Conservation (phyloP, 2,797 vertebrate species). For the Oreochromis mossambicus region DNA sequence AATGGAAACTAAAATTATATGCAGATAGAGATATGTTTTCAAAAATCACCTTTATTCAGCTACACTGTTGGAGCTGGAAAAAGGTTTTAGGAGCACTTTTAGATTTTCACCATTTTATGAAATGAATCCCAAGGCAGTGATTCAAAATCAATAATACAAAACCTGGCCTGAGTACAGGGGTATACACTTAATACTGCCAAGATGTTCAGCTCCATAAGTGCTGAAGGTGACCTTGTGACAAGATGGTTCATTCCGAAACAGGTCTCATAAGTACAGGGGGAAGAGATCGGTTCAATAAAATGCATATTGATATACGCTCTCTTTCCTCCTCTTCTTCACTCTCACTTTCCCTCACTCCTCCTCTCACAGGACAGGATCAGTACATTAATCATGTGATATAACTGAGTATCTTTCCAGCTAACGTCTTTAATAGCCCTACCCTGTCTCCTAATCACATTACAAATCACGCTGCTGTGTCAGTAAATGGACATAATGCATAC, state of each 20-base stretch:
- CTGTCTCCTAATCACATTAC: conserved; percentile 59
- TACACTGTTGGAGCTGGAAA: neutral
- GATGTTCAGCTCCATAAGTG: conserved; percentile 10
- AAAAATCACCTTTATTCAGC: neutral
- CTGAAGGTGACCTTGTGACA: conserved; percentile 36
- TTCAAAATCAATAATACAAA: neutral
- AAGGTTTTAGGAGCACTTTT: neutral
- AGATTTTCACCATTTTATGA: neutral
- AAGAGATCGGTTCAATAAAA: conserved; percentile 40
- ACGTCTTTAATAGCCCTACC: conserved; percentile 29
- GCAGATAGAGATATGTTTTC: neutral
- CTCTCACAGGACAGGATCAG: neutral
- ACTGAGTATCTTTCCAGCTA: conserved; percentile 39
- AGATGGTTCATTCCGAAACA: neutral
- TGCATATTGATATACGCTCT: conserved; percentile 34
- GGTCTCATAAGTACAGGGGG: conserved; percentile 17
- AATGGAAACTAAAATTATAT: neutral
- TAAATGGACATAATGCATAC: conserved; percentile 35
- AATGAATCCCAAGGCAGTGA: neutral
- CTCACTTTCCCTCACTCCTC: neutral
- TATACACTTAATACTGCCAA: neutral
- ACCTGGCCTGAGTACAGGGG: neutral
- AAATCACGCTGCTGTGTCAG: conserved; percentile 55
- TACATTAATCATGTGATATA: conserved; percentile 53
- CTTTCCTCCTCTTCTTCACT: neutral